Base-by-base conservation (phyloP, 2,888 invertebrate species). In the Nephrotoma flavescens region DNA sequence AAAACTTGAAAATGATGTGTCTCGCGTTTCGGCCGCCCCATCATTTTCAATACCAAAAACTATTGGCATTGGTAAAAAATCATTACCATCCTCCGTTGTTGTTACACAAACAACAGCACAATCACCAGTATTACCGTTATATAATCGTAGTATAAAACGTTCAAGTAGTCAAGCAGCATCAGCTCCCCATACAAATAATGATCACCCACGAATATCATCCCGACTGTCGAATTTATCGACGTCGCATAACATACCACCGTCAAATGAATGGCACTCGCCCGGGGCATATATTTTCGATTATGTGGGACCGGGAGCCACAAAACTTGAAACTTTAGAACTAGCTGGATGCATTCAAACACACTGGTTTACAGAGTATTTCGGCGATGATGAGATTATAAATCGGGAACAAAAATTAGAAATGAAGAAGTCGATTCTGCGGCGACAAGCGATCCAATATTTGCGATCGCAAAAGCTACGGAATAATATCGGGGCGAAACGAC, bases 191-290 rank as follows among this genome's bases (percentile, higher is more conserved):
- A 88, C 88, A 57, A 88, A 88, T 83, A 89, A 88, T 87, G 88
- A 89, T 88, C 93, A 94, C 87, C 93, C 94, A 89, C 93, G 94
- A 93, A 93, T 94, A 93, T 91, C 92, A 85, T 88, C 88, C 89
- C 87, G 19, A n/a, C 42, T 31, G 41, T 52, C 52, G 12, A 52
- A 84, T 84, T 6, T 84, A 84, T 84, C 52, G n/a, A n/a, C 86
- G 71, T 4, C 41, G 83, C 19, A 52, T 42, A 57, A 83, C 44
- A 52, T 41, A 41, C 41, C 12, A n/a, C 41, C 52, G 41, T 86
- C 86, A 52, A 86, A 86, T 52, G 89, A 90, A 84, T 93, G 93
- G 93, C 93, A 93, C 87, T 93, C 93, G 2, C 93, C 93, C 0
- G 93, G 92, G 6, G 91, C 92, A 31, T 91, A 91, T 12, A 89